These are phyloP conservation scores for Thrips palmi DNA, from an alignment of 1,140 invertebrate genomes.

Conservation along the genomic window DNA sequence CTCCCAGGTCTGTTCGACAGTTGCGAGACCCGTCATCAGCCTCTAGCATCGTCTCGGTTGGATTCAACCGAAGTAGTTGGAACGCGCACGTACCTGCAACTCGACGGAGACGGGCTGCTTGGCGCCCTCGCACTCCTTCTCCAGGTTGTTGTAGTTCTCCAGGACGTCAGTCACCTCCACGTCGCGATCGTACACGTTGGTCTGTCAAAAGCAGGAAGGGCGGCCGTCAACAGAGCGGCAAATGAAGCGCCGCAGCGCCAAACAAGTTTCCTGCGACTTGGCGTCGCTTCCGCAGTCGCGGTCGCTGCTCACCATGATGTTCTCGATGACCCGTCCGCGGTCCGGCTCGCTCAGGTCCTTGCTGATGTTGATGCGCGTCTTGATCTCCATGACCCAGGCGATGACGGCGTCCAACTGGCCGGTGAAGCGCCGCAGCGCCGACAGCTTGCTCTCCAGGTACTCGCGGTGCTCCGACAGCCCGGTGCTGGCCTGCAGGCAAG, in stretches of 20 bases:
- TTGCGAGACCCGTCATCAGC: too few species aligned
- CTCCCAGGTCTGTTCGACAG: too few species aligned
- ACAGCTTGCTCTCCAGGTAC: constrained; percentile 35
- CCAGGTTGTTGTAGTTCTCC: constrained; percentile 47
- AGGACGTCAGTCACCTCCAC: constrained; percentile 42
- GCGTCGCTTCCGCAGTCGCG: background rate
- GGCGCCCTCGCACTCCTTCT: constrained; percentile 35
- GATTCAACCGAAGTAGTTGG: too few species aligned
- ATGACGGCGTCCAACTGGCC: constrained; percentile 34
- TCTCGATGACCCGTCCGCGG: constrained; percentile 31
- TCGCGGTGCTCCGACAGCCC: constrained; percentile 27
- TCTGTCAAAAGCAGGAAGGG: constrained; percentile 19
- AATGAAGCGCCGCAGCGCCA: background rate
- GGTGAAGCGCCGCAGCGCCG: constrained; percentile 35
- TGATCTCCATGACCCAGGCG: constrained; percentile 32
- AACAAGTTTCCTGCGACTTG: background rate
- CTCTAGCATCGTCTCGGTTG: background rate
- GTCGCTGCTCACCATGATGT: constrained; percentile 31
- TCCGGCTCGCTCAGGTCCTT: constrained; percentile 29
- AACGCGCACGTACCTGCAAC: constrained; percentile 27
- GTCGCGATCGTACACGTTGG: constrained; percentile 32
- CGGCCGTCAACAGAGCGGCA: background rate
- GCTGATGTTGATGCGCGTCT: constrained; percentile 28
- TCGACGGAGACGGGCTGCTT: constrained; percentile 35
- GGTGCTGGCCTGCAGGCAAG: constrained; percentile 13